Base-by-base conservation (phyloP, 2,797 vertebrate species). In the Spinus olivaceus region DNA sequence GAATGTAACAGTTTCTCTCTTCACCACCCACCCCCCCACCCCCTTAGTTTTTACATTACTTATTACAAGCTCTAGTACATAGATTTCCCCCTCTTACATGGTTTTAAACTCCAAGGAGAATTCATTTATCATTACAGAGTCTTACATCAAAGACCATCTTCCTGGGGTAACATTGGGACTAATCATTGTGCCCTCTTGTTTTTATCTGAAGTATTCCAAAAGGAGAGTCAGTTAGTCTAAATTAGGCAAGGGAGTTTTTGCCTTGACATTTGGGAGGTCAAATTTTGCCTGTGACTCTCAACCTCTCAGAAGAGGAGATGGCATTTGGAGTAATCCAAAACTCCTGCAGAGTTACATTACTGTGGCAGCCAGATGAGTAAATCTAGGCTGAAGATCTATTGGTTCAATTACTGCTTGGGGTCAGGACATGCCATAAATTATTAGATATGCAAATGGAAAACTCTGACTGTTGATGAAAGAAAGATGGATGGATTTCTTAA, bases 261-360 rank as follows among this genome's bases (percentile, higher is more conserved):
- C 54, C 80, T 94, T 96, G 95, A 95, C 87, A 84, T 94, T 95
- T 94, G 77, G 56, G 81, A 96, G 85, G 83, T 92, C 88, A 94
- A 63, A 81, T 73, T 94, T 95, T 94, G 92, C 70, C 78, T 33
- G 73, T 61, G 87, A 90, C 82, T 88, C 76, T 92, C 95, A 95
- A 19, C 71, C 60, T 77, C 91, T 86, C 67, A 35, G 80, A 96
- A 91, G 56, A 95, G 64, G 70, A 94, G 89, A 77, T 88, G 92
- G 89, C 92, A 95, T 97, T 96, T 96, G 92, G 84, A 96, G 79
- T 92, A 96, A 95, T 94, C 91, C 89, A 96, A 84, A 94, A 94
- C 91, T 96, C 94, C 94, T 84, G 92, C 94, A 92, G 96, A 96
- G 87, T 82, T 95, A 94, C 91, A 95, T 95, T 96, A 94, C 77